Percentiles rank a stretch among this genome's conserved stretches.
These are phyloP conservation scores for Drosophila yakuba DNA, from an alignment of 1,140 invertebrate genomes.

Conservation along the genomic window DNA sequence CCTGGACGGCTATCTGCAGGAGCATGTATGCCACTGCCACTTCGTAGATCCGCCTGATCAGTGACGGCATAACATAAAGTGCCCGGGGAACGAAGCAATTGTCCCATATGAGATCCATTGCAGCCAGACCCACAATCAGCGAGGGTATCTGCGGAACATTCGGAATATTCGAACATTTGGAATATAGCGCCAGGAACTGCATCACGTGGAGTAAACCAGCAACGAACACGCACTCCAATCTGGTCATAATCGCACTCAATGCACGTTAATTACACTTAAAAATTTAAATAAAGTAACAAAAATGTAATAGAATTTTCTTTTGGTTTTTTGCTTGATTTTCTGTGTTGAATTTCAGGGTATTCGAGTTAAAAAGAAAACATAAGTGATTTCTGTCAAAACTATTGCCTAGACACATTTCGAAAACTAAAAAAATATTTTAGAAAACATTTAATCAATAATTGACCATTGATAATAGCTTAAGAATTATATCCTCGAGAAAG, in stretches of 20 bases:
- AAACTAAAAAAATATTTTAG: no score
- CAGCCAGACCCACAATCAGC: conserved; percentile 8
- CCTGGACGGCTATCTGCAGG: conserved; percentile 17
- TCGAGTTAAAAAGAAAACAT: no score
- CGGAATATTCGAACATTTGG: not conserved
- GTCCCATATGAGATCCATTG: conserved; percentile 42
- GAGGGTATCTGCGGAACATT: not conserved
- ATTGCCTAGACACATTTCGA: no score
- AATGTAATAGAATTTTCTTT: no score
- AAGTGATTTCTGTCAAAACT: no score
- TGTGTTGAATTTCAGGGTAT: no score
- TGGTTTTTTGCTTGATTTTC: no score
- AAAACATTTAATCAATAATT: no score
- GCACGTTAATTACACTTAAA: no score
- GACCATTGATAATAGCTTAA: no score
- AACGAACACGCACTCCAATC: conserved; percentile 2
- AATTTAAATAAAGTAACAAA: no score
- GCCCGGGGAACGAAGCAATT: conserved; percentile 25
- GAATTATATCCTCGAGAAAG: no score
- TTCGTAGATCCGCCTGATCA: conserved; percentile 13
- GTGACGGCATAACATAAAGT: not conserved
- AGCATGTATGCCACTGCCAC: conserved; percentile 1
- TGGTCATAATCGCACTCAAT: conserved; percentile 6
- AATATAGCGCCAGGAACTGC: not conserved
- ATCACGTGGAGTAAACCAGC: conserved; percentile 15